Base-by-base conservation (phyloP, 37 sponge, comb jelly and placozoan genomes). In the Cliona cf. orientalis region DNA sequence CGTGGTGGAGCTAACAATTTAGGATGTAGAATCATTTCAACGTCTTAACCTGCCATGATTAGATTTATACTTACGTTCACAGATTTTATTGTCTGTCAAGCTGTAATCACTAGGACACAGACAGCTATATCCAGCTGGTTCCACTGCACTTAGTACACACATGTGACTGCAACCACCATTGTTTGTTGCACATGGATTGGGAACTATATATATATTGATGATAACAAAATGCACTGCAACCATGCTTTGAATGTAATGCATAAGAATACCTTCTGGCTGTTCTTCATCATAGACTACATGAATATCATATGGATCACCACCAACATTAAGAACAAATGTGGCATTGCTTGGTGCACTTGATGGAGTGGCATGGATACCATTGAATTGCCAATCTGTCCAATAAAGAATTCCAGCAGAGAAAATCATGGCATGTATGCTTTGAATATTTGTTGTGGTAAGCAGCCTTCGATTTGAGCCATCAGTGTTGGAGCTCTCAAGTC, bases 141-240 rank as follows among this genome's bases (percentile, higher is more conserved):
- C 58, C 4, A 58, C 1, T 25, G 83, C 62, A 34, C 76, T 59
- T 25, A 66, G 31, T 17, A 92, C 58, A 35, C 93, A 92, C 21
- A 92, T 17, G 58, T 88, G 89, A 66, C 89, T 92, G 76, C 93
- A 92, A 19, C 58, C 58, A n/a, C 89, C 80, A 66, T 91, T 91
- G 69, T 83, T 62, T 1, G 19, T 46, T 39, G 11, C 70, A 80
- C 93, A 92, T 11, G 93, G 88, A 68, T 61, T 84, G 1, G 53
- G 14, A 41, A 43, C 41, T 71, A 32, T 19, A n/a, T n/a, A n/a
- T n/a, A n/a, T n/a, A n/a, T n/a, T n/a, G n/a, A n/a, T n/a, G n/a
- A n/a, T n/a, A 71, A n/a, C 5, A 40, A 44, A 5, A 45, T 11
- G 44, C 14, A 6, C 12, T n/a, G 7, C 29, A 26, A n/a, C 5